Evolutionary conservation across 2,113 vertebrate species (phyloP).

Genomic region (Salvelinus namaycush): DNA sequence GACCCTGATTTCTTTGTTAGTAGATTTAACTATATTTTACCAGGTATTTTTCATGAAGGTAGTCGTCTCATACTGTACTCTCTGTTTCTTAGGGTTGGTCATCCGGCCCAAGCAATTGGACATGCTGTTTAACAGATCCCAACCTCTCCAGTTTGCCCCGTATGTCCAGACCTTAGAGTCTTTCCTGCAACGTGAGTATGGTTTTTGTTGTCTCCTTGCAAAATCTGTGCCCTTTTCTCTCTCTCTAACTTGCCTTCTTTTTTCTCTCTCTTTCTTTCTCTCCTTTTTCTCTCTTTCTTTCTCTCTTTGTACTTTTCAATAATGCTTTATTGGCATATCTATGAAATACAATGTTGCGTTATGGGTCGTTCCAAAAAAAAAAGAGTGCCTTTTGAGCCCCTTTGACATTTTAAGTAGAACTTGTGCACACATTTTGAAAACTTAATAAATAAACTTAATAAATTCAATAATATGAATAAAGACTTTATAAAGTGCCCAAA

Average conservation of each 20-base stretch:
- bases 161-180: slow-evolving; percentile 77
- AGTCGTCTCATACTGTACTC: slow-evolving; percentile 18
- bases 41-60: not conserved
- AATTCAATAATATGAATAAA: too few relatives aligned
- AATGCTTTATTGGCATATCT: too few relatives aligned
- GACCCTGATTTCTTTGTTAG: not conserved
- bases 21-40: not conserved
- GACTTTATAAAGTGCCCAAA: too few relatives aligned
- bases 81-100: slow-evolving; percentile 80
- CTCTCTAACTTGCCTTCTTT: not conserved
- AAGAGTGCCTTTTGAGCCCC: too few relatives aligned
- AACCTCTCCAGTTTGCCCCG: slow-evolving; percentile 66
- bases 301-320: not conserved
- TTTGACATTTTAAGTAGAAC: too few relatives aligned
- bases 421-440: too few relatives aligned
- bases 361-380: too few relatives aligned
- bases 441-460: too few relatives aligned
- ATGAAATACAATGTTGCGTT: too few relatives aligned
- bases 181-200: slow-evolving; percentile 83
- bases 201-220: too few relatives aligned
- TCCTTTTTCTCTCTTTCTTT: not conserved
- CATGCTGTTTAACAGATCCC: slow-evolving; percentile 77
- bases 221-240: not conserved
- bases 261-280: not conserved
- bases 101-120: slow-evolving; percentile 89